Percentiles rank a stretch among this genome's conserved stretches.
Evolutionary conservation across 2,113 vertebrate species (phyloP).

Genomic region (Leptobrachium ailaonicum): DNA sequence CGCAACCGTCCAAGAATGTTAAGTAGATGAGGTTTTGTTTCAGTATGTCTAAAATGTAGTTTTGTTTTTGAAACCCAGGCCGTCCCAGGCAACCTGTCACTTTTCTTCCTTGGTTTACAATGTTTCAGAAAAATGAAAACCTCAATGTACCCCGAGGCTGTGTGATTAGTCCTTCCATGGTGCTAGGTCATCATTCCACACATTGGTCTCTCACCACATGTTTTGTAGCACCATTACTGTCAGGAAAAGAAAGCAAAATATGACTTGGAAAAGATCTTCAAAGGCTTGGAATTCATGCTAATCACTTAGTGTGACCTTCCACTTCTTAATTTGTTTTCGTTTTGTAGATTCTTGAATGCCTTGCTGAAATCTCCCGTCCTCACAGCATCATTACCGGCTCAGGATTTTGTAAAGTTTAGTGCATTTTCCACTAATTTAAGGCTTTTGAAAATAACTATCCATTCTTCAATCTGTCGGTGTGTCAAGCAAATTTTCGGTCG

Average conservation of each 20-base stretch:
- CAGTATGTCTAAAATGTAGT: not conserved
- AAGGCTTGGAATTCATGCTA: not conserved
- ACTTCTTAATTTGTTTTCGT: not conserved
- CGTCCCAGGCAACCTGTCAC: constrained; percentile 6
- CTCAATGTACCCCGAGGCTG: not conserved
- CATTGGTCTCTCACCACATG: not conserved
- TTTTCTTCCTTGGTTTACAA: not conserved
- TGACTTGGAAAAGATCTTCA: not conserved
- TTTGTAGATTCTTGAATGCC: not conserved
- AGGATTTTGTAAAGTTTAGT: no score
- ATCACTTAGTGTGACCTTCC: not conserved
- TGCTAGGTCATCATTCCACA: not conserved
- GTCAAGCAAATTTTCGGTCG: no score
- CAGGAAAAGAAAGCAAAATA: not conserved
- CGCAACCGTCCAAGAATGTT: not conserved
- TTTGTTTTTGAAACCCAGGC: constrained; percentile 8
- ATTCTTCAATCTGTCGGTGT: no score
- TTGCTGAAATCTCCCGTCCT: not conserved
- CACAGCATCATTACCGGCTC: no score
- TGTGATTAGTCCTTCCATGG: not conserved
- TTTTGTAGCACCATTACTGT: not conserved
- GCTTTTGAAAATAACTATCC: no score
- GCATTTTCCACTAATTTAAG: no score
- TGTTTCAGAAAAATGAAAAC: not conserved
- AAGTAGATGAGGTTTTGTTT: constrained; percentile 8